Evolutionary conservation across 2,888 invertebrate genomes (phyloP), one percentile per base, ranked within the genome.

Genomic region (Pseudanteris insignis): DNA sequence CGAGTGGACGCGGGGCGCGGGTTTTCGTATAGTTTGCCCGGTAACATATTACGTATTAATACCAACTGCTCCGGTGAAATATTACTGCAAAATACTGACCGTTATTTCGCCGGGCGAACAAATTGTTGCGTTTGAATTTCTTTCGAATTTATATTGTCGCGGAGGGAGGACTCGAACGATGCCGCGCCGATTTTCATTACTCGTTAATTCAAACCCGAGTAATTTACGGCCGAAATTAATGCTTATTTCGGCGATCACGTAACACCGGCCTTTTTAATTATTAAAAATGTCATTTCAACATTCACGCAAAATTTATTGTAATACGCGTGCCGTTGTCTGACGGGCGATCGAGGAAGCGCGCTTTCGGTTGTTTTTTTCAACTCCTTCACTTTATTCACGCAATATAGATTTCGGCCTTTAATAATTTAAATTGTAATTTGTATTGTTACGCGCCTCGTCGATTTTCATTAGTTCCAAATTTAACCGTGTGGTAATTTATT

Each of bases 31-130:
- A 78, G 79, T 79, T 79, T 78, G 72, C 72, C 65, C 73, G 75
- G 76, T 78, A 79, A 79, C 79, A 77, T 79, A 79, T 79, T 79
- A 79, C 79, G 79, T 79, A 79, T 79, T 79, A 79, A 79, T 79
- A 79, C 79, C 79, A 79, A 79, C 79, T 79, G 79, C 78, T 78
- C 72, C 79, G 72, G 77, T 79, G 79, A 79, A 79, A 79, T 79
- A 79, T 79, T 79, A 77, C 79, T 77, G 76, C 75, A 78, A 79
- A 79, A 79, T 77, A 76, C 77, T 77, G 78, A 77, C 75, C 78
- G 79, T 78, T 79, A 79, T 79, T 79, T 79, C 69, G 76, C 71
- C 70, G 70, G 67, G 62, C 61, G 59, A 69, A 70, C 70, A 71
- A 73, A 72, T 73, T 74, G 74, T 71, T 71, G 69, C 68, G 67